A percentile compares a stretch with the other conserved stretches of the same genome.
These are phyloP conservation scores for Drosophila orosa DNA, from an alignment of 1,140 invertebrate species.

Conservation along the genomic window DNA sequence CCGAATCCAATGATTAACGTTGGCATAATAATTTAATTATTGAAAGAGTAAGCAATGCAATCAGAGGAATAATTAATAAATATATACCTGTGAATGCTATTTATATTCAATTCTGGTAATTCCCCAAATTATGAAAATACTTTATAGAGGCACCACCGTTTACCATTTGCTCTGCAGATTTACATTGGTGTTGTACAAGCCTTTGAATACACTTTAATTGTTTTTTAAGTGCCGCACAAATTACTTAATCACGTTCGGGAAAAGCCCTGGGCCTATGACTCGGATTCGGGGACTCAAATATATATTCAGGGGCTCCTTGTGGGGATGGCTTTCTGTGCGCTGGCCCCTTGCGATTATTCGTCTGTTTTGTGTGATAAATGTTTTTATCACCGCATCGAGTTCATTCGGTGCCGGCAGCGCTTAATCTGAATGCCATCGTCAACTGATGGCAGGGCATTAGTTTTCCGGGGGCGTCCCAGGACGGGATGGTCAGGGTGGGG, in stretches of 20 bases:
- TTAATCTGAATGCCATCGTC: constrained; percentile 84
- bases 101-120: constrained; percentile 2
- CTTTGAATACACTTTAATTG: constrained; percentile 57
- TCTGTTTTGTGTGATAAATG: constrained; percentile 82
- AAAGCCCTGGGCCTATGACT: constrained; percentile 21
- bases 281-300: constrained; percentile 1
- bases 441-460: constrained; percentile 83
- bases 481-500: background rate
- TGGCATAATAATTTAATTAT: background rate
- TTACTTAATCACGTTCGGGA: constrained; percentile 61
- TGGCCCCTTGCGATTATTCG: constrained; percentile 72
- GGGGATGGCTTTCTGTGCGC: constrained; percentile 6
- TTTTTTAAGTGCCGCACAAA: constrained; percentile 77
- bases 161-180: constrained; percentile 8
- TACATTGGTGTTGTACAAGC: constrained; percentile 11
- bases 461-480: constrained; percentile 49
- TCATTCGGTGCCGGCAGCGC: constrained; percentile 81
- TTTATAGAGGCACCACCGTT: background rate
- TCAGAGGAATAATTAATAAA: background rate
- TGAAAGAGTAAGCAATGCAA: background rate
- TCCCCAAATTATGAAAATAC: constrained; percentile 9
- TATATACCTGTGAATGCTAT: background rate
- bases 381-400: constrained; percentile 84
- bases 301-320: background rate
- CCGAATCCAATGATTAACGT: too few species aligned